phyloP scores from a whole-genome alignment of 2,113 vertebrate species.

The Gymnarchus niloticus region DNA sequence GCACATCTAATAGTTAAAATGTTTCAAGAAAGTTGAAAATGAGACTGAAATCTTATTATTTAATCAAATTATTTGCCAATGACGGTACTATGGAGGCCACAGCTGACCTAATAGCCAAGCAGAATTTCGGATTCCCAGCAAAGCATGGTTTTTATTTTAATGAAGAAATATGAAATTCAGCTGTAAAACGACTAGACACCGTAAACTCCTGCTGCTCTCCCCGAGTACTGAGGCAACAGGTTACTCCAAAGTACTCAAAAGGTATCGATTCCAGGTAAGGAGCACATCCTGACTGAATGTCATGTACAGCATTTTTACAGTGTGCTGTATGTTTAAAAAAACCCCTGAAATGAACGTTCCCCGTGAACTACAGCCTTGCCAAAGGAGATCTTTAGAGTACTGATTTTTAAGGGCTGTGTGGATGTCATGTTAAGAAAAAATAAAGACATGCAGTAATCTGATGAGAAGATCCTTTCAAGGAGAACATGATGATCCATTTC shows the following conservation, averaged over 20 bases:
- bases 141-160: not conserved
- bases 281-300: not conserved
- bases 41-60: no score
- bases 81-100: no score
- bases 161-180: not conserved
- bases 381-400: not conserved
- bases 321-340: constrained; percentile 12
- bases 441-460: not conserved
- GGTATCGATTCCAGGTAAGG: not conserved
- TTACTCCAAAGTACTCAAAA: not conserved
- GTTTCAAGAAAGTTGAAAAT: no score
- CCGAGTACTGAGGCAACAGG: not conserved
- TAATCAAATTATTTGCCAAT: no score
- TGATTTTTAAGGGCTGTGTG: not conserved
- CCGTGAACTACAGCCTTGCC: not conserved
- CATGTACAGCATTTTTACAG: not conserved
- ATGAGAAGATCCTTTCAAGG: no score
- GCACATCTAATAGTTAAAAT: no score
- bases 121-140: no score
- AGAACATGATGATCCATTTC: not conserved
- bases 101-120: no score
- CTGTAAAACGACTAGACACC: not conserved
- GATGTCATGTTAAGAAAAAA: not conserved
- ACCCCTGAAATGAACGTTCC: not conserved
- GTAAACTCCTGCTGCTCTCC: not conserved